A percentile compares a stretch with the other conserved stretches of the same genome.
These are phyloP conservation scores for Petrocephalus schoutedeni DNA, from an alignment of 2,797 vertebrate genomes.

Conservation along the genomic window DNA sequence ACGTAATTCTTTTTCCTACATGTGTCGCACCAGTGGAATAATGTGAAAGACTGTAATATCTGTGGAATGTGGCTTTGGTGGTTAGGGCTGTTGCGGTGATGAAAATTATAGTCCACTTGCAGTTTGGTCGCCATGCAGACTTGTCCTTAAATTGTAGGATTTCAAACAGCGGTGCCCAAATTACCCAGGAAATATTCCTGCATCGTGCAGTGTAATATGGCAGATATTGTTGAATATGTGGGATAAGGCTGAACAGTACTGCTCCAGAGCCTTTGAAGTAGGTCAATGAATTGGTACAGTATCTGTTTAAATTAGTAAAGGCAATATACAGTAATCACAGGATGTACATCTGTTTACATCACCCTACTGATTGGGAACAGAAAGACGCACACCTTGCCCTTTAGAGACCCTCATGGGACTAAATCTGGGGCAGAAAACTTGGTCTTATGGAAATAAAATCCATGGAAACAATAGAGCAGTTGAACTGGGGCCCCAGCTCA, in stretches of 20 bases:
- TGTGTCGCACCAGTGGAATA: background rate
- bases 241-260: background rate
- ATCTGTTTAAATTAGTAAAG: conserved; percentile 11
- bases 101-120: background rate
- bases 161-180: background rate
- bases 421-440: background rate
- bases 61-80: background rate
- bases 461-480: background rate
- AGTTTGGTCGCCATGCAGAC: background rate
- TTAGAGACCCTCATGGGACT: background rate
- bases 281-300: background rate
- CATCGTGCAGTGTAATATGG: background rate
- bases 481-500: background rate
- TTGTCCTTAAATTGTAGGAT: background rate
- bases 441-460: background rate
- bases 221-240: background rate
- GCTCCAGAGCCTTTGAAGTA: background rate
- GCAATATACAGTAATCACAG: background rate
- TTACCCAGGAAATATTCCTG: background rate
- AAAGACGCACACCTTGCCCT: background rate
- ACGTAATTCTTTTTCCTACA: background rate
- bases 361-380: conserved; percentile 5
- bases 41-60: background rate
- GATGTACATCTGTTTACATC: background rate
- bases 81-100: background rate